Evolutionary conservation across 2,797 vertebrate genomes (phyloP), one percentile per base, ranked within the genome.

Genomic region (Harpagifer antarcticus): DNA sequence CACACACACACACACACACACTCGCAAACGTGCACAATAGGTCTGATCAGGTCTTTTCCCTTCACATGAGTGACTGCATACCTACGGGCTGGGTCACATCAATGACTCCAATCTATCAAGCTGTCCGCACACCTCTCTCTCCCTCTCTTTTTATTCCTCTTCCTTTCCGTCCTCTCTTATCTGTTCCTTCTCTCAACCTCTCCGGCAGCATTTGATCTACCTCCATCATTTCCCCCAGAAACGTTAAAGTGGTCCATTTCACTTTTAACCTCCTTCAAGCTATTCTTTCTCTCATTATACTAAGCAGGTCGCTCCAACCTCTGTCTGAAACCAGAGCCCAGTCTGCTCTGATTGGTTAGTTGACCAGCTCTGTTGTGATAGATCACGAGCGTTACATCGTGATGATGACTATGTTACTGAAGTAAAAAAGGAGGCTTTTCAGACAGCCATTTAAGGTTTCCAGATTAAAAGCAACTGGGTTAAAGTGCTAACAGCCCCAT

Each of bases 81-180:
- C 64, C 78, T 81, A 57, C 74, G 72, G 84, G 77, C 52, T 74
- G 81, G 77, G 72, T 83, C 78, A 78, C 74, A 71, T 76, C 79
- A 79, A 47, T 89, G 75, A 84, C 75, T 86, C 50, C 68, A 86
- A 91, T 91, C 75, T 79, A 86, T 91, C 86, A 91, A 83, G 67
- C 74, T 85, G 83, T 89, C 85, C 76, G 72, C 59, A 68, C 75
- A 76, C 27, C 10, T 40, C 16, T 40, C 9, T 57, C 2, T 27
- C 11, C 58, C 23, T 49, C 17, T 49, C 10, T 31, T 16, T 48
- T 33, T 23, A 14, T 23, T 43, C 31, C 5, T 47, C 33, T 60
- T 37, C 9, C 13, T 37, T 19, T 40, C 31, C 31, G 5, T 9
- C 17, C n/a, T 15, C 42, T 42, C 33, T 48, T 14, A 3, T 62